Evolutionary conservation across 2,888 invertebrate species (phyloP).

Genomic region (Heteromurus nitidus): DNA sequence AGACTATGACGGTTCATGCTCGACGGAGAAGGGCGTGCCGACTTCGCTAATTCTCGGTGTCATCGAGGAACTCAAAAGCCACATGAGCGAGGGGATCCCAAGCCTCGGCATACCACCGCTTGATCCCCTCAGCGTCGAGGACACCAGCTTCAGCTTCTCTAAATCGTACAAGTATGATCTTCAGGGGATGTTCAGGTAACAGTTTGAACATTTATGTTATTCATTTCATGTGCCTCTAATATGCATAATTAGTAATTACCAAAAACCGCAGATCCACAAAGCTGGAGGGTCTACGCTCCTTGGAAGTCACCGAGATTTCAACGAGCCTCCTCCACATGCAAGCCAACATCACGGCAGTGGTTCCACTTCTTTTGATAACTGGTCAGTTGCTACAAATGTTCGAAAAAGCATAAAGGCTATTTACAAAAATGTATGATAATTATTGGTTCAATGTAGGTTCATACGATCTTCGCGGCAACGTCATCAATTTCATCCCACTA

Average conservation of each 20-base stretch:
- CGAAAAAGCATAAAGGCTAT: neutral
- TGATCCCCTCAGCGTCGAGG: conserved; percentile 42
- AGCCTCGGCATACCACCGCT: conserved; percentile 59
- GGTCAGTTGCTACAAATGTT: conserved; percentile 13
- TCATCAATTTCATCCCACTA: conserved; percentile 25
- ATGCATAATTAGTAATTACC: neutral
- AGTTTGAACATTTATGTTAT: too few species aligned
- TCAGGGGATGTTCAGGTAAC: conserved; percentile 21
- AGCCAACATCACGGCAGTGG: conserved; percentile 33
- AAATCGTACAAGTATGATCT: conserved; percentile 32
- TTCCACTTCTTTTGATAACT: conserved; percentile 36
- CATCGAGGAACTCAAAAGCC: conserved; percentile 27
- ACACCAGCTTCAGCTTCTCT: neutral
- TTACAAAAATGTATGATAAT: neutral
- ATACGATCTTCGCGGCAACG: conserved; percentile 32
- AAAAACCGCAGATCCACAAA: conserved; percentile 18
- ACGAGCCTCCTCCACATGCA: conserved; percentile 41
- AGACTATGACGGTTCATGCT: too few species aligned
- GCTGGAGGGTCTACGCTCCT: conserved; percentile 29
- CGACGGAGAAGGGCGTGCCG: neutral
- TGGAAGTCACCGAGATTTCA: conserved; percentile 39
- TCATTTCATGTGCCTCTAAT: too few species aligned
- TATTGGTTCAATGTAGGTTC: too few species aligned
- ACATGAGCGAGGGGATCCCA: conserved; percentile 58
- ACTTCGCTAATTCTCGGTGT: conserved; percentile 31